Conservation (phyloP, 2,113 vertebrate species). For the Ictalurus punctatus region DNA sequence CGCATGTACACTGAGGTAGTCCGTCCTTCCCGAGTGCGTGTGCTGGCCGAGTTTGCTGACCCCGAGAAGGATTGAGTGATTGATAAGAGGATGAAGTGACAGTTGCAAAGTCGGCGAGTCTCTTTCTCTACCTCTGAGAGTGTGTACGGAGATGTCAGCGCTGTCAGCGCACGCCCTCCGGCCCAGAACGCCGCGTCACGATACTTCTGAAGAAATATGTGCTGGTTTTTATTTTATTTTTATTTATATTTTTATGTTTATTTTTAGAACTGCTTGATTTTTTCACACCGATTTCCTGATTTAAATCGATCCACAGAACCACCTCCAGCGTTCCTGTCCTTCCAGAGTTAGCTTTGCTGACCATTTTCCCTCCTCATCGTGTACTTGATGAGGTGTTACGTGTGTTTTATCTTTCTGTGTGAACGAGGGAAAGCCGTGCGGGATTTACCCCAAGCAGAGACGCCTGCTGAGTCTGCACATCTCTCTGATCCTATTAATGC, state of each 20-base stretch:
- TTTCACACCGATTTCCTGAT: neutral
- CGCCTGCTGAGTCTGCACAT: conserved; percentile 69
- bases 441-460: conserved; percentile 28
- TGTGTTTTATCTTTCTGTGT: neutral
- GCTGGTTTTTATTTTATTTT: neutral
- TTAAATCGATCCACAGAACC: neutral
- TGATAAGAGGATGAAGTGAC: conserved; percentile 61
- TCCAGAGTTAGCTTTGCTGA: neutral
- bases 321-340: too few species aligned
- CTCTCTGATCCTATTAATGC: conserved; percentile 73
- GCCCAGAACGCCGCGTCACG: neutral
- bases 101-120: conserved; percentile 49
- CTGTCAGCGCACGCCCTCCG: neutral
- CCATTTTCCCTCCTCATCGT: neutral
- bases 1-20: neutral
- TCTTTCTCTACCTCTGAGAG: conserved; percentile 3
- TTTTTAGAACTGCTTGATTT: neutral
- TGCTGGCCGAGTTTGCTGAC: conserved; percentile 50
- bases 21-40: neutral
- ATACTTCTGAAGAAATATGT: neutral
- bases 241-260: neutral
- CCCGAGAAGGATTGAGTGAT: conserved; percentile 72
- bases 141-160: neutral
- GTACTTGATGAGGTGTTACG: neutral
- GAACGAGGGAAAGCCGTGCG: neutral